Percentiles rank a stretch among this genome's conserved stretches.
phyloP scores from a whole-genome alignment of 2,888 invertebrate genomes.

The Belgica antarctica region DNA sequence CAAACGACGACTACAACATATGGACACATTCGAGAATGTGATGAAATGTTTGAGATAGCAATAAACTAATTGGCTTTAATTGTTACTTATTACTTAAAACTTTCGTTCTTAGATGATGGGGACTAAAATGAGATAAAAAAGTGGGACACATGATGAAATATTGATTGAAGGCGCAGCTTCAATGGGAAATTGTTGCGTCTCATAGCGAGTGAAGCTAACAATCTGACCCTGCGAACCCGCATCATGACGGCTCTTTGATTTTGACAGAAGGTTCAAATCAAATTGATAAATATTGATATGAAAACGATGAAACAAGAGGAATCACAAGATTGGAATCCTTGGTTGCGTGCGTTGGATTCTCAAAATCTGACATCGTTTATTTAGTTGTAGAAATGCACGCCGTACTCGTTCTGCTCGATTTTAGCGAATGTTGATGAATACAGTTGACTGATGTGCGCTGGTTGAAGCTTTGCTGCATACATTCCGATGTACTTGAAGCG shows the following conservation, averaged over 20 bases:
- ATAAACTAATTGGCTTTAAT: constrained; percentile 35
- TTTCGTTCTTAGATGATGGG: not conserved
- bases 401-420: no score
- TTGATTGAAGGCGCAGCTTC: constrained; percentile 1
- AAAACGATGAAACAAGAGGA: no score
- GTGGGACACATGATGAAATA: not conserved
- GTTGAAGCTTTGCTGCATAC: no score
- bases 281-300: no score
- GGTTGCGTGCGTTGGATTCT: no score
- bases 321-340: no score
- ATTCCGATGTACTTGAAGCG: no score
- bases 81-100: constrained; percentile 1
- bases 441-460: no score
- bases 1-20: not conserved
- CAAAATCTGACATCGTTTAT: no score
- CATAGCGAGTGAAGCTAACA: not conserved
- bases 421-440: no score
- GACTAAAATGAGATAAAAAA: constrained; percentile 9
- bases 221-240: constrained; percentile 11
- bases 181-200: not conserved
- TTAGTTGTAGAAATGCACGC: no score
- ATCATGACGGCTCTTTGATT: not conserved
- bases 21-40: not conserved
- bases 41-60: constrained; percentile 29
- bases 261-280: not conserved